A percentile compares a stretch with the other conserved stretches of the same genome.
Conservation (phyloP, 2,113 vertebrate genomes). For the Etheostoma spectabile region DNA sequence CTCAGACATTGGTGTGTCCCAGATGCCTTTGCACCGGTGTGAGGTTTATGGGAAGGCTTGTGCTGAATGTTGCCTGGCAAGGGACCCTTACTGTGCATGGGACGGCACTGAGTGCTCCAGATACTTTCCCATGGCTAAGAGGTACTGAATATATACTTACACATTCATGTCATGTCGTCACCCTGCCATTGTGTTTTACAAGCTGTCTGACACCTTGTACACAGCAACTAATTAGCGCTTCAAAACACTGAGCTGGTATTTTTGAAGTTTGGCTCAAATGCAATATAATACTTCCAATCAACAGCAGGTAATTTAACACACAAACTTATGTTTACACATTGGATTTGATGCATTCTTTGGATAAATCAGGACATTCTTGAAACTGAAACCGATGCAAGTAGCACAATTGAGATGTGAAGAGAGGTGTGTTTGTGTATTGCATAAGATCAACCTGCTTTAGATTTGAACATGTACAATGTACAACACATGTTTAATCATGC, state of each 20-base stretch:
- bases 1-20: slow-evolving; percentile 90
- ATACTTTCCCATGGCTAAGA: slow-evolving; percentile 97
- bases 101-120: slow-evolving; percentile 96
- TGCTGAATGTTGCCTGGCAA: slow-evolving; percentile 96
- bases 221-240: neutral
- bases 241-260: neutral
- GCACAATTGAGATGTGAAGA: neutral
- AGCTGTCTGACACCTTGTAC: slow-evolving; percentile 10
- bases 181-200: slow-evolving; percentile 1
- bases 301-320: neutral
- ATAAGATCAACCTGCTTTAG: neutral
- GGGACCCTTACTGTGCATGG: slow-evolving; percentile 99
- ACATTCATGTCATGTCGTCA: slow-evolving; percentile 8
- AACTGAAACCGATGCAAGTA: neutral
- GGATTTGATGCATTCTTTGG: neutral
- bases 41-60: slow-evolving; percentile 97
- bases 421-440: slow-evolving; percentile 1
- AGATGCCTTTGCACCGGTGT: slow-evolving; percentile 96
- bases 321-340: slow-evolving; percentile 58
- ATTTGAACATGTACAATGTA: slow-evolving; percentile 5
- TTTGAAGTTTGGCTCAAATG: neutral
- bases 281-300: slow-evolving; percentile 1
- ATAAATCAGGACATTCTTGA: neutral
- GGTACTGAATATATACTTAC: slow-evolving; percentile 81
- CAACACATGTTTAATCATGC: slow-evolving; percentile 9